Evolutionary conservation across 2,888 invertebrate genomes (phyloP).

Genomic region (Cheiracanthium punctorium): DNA sequence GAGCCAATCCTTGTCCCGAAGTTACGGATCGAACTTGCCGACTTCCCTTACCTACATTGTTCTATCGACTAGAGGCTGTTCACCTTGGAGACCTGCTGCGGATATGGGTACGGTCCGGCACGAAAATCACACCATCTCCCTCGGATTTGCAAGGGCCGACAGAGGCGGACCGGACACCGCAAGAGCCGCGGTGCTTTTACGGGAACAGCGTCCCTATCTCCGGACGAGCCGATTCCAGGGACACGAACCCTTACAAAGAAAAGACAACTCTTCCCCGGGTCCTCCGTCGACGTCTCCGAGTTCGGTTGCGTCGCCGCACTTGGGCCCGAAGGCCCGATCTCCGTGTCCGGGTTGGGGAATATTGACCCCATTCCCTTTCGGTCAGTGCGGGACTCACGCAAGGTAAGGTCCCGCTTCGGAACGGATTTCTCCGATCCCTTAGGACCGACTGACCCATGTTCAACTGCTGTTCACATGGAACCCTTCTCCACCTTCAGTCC

Average conservation of each 20-base stretch:
- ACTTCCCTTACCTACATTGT: slow-evolving; percentile 84
- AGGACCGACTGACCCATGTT: slow-evolving; percentile 76
- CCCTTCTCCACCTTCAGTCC: slow-evolving; percentile 75
- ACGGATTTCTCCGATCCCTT: slow-evolving; percentile 74
- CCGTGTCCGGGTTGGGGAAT: slow-evolving; percentile 73
- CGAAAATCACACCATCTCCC: slow-evolving; percentile 69
- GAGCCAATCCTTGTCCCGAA: slow-evolving; percentile 85
- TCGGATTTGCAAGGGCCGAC: slow-evolving; percentile 76
- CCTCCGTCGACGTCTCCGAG: slow-evolving; percentile 75
- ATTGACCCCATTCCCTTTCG: slow-evolving; percentile 28
- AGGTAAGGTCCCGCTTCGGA: slow-evolving; percentile 73
- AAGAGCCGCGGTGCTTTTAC: slow-evolving; percentile 12
- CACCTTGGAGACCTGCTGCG: slow-evolving; percentile 86
- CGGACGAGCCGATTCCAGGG: slow-evolving; percentile 77
- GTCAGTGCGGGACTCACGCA: no score
- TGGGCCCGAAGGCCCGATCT: slow-evolving; percentile 72
- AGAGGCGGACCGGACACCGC: slow-evolving; percentile 63
- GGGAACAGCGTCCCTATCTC: slow-evolving; percentile 75
- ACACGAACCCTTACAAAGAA: slow-evolving; percentile 77
- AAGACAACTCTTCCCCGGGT: slow-evolving; percentile 77
- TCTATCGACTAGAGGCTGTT: slow-evolving; percentile 83
- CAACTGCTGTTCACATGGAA: slow-evolving; percentile 80
- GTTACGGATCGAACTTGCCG: slow-evolving; percentile 81
- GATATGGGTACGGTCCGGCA: slow-evolving; percentile 78
- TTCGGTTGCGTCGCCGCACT: slow-evolving; percentile 76